A percentile compares a stretch with the other conserved stretches of the same genome.
Conservation (phyloP, 2,113 vertebrate genomes). For the Myotis brandtii region DNA sequence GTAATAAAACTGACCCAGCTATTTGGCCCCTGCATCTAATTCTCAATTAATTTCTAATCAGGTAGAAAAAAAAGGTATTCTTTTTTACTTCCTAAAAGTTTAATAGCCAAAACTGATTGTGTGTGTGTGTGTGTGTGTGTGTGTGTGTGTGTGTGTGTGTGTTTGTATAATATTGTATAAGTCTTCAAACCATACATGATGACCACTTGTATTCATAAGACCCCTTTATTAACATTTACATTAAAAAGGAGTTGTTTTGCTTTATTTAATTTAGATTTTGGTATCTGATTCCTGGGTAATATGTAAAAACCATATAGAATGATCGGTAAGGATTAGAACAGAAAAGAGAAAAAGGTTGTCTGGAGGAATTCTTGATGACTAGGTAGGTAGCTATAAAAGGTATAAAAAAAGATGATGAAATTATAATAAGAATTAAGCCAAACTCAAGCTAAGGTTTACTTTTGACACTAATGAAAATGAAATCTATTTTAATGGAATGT, state of each 20-base stretch:
- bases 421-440: slow-evolving; percentile 26
- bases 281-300: neutral
- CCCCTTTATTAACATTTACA: neutral
- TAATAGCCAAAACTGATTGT: neutral
- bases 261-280: slow-evolving; percentile 43
- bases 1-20: neutral
- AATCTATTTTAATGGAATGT: neutral
- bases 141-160: neutral
- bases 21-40: neutral
- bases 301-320: neutral
- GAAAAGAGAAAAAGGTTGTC: neutral
- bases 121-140: neutral
- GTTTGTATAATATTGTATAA: neutral
- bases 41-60: neutral
- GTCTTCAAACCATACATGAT: neutral
- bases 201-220: neutral
- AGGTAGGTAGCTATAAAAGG: neutral
- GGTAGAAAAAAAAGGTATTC: neutral
- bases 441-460: neutral
- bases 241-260: neutral
- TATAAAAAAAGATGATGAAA: neutral
- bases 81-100: neutral
- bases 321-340: neutral
- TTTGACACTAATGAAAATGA: slow-evolving; percentile 29
- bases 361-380: neutral